Base-by-base conservation (phyloP, 2,797 vertebrate genomes). In the Phoxinus dragarum region DNA sequence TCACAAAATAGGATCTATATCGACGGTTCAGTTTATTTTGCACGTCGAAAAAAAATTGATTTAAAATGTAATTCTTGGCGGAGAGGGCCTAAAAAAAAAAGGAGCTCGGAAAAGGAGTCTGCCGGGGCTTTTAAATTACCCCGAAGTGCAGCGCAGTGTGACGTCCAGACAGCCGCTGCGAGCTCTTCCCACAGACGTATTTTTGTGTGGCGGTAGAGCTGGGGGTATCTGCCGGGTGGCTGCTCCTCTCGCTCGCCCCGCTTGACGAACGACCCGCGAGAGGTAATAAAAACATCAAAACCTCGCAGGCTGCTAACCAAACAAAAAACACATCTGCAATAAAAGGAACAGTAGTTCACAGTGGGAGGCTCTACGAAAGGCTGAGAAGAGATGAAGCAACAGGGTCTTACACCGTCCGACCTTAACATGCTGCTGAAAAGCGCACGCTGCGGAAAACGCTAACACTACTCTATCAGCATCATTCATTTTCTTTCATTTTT, bases 291-390 rank as follows among this genome's bases (percentile, higher is more conserved):
- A 95, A 95, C 94, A 94, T 94, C 92, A 95, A 92, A 94, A 94
- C 93, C 94, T 94, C 72, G 47, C 93, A 94, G 93, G 93, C 93
- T 91, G 92, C 92, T 94, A 95, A 92, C 92, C 89, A 95, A 96
- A 95, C 94, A 95, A 92, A 95, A 95, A 95, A 95, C 94, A 95
- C 93, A 95, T 95, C 94, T 95, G 94, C 93, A 92, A 91, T 94
- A 89, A 94, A 94, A 93, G 91, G 93, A 94, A 94, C 95, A 94
- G 95, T 94, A 93, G 95, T 94, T 94, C 94, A 91, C 94, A 92
- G 94, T 94, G 93, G 95, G 94, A 93, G 93, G 94, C 92, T 90
- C 90, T 91, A 92, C 90, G 93, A 92, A 93, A 94, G 92, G 86
- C 89, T 90, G 90, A 91, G 91, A 91, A 90, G 87, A 87, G 88